A percentile compares a stretch with the other conserved stretches of the same genome.
Conservation (phyloP, 2,113 vertebrate genomes). For the Empidonax alnorum region DNA sequence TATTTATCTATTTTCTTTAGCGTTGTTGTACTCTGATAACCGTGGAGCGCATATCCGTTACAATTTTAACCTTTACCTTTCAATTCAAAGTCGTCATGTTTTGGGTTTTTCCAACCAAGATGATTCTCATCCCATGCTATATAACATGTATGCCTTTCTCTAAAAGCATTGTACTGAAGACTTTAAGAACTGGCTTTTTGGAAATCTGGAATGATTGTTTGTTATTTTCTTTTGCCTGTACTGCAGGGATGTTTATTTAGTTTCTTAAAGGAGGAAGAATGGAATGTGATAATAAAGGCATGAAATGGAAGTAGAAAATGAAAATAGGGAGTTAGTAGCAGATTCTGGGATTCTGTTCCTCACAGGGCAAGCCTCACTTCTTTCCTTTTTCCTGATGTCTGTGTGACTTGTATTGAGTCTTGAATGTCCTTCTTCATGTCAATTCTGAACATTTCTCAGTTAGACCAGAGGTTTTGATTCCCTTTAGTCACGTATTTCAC, state of each 20-base stretch:
- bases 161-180: not conserved
- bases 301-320: not conserved
- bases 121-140: not conserved
- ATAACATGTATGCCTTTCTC: rapidly evolving
- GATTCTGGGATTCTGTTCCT: not conserved
- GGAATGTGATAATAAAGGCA: not conserved
- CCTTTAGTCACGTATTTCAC: not conserved
- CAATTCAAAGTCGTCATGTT: not conserved
- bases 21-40: not conserved
- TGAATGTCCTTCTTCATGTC: not conserved
- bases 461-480: not conserved
- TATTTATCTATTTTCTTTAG: not conserved
- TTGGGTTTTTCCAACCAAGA: not conserved
- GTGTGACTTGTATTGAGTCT: not conserved
- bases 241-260: not conserved
- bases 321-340: not conserved
- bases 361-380: not conserved
- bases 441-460: not conserved
- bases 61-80: not conserved
- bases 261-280: not conserved
- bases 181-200: not conserved
- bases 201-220: not conserved
- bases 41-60: not conserved
- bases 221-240: not conserved
- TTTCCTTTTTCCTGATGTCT: not conserved